Evolutionary conservation across 2,888 invertebrate species (phyloP), one percentile per base, ranked within the genome.

Genomic region (Sphaerophoria taeniata): DNA sequence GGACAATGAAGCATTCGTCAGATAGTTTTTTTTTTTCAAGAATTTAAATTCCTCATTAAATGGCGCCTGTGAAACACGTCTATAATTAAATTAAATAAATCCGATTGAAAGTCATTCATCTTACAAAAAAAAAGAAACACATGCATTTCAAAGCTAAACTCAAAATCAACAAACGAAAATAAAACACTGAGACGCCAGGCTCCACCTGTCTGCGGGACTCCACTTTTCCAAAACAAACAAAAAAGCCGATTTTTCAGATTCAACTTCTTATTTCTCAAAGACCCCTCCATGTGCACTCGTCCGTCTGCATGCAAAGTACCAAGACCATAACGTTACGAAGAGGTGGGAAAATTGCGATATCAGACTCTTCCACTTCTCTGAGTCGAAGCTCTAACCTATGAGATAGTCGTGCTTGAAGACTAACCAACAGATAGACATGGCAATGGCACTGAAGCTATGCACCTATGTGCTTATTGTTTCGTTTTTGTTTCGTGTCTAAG

Each of bases 401-500:
- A 63, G 72, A 80, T 84, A 84, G 7, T 24, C 24, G 24, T 39
- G 9, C 84, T 80, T 80, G 84, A 72, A 76, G 75, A 84, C 75
- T 72, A 56, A 45, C 70, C 69, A 47, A 70, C 16, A 31, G 47
- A 75, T 75, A 63, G 47, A 75, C 79, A 63, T 70, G 43, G 77
- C 45, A 74, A 74, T 55, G 67, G 67, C 60, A 65, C 53, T 69
- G 69, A 61, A 56, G 49, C 47, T 70, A 74, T 79, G 83, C 34
- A 24, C 24, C 24, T 24, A 24, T 39, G 3, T 43, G 43, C 43
- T 24, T 24, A 49, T 72, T 53, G 71, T 76, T 56, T 70, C 79
- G 67, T 80, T 67, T 65, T 80, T 80, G 67, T 80, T 67, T 65
- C 84, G 75, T 84, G 80, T 67, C 74, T 71, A 75, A 71, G 79